Base-by-base conservation (phyloP, 1,140 invertebrate genomes). In the Caenorhabditis latens region DNA sequence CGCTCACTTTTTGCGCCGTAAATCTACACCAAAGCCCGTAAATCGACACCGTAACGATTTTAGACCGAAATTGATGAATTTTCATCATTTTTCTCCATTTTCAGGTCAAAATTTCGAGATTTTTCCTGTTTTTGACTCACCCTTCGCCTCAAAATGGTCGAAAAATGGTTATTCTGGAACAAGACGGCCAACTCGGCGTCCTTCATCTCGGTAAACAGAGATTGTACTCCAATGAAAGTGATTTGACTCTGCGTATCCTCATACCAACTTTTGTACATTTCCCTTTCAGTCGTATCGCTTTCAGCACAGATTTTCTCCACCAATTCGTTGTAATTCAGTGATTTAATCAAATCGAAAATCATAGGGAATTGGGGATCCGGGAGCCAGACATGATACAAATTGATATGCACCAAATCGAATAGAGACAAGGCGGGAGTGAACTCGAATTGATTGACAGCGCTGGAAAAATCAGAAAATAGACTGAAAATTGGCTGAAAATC, bases 111-210 rank as follows among this genome's bases (percentile, higher is more conserved):
- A 57, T 13, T 82, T 7, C 7, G 11, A 13, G 11, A 53, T 48
- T 82, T 82, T 82, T 55, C 32, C 7, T 13, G 9, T 21, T 19
- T 16, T 32, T 19, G n/a, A 84, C 83, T 13, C 4, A 84, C 83
- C 32, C 58, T 48, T 61, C 83, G 32, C 83, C 61, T 84, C 6
- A 61, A 46, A 63, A 84, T 46, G 19, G 83, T 84, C 42, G 55
- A 63, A 48, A 84, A 84, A 32, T 84, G 83, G 11, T 84, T 61
- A 63, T 84, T 84, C 13, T 65, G 55, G 32, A 84, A 84, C 5
- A 84, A 6, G 4, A 84, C 83, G 2, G 83, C 83, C 9, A 84
- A 13, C 16, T 84, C 83, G n/a, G 53, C 83, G 24, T 84, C 83
- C 19, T 84, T 42, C 83, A 84, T 58, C 4, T 58, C 24, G 42